Evolutionary conservation across 2,888 invertebrate species (phyloP).

Genomic region (Byasa hedistus): DNA sequence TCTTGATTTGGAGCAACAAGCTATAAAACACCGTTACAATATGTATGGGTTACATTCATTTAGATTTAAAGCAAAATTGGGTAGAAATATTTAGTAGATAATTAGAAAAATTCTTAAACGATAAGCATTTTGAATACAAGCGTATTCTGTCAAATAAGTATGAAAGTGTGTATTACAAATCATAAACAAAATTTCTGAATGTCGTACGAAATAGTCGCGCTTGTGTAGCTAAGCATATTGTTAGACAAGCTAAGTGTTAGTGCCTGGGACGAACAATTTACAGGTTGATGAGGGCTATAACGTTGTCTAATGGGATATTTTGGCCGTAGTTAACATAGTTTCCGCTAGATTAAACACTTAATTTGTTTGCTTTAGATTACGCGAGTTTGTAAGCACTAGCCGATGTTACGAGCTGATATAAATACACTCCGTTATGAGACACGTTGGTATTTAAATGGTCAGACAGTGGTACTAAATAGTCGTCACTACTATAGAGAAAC

Average conservation of each 20-base stretch:
- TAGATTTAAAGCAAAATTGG: too few species aligned
- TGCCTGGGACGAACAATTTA: conserved; percentile 29
- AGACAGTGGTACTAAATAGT: background rate
- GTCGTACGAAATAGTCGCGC: background rate
- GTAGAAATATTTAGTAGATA: too few species aligned
- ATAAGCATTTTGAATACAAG: too few species aligned
- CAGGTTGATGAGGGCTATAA: conserved; percentile 31
- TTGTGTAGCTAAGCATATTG: conserved; percentile 5
- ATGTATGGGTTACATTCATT: too few species aligned
- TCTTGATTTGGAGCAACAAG: too few species aligned
- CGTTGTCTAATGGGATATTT: conserved; percentile 30
- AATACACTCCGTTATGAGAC: conserved; percentile 14
- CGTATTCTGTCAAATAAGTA: too few species aligned
- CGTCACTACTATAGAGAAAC: background rate
- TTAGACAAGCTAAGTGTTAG: conserved; percentile 20
- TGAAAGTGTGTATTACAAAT: background rate
- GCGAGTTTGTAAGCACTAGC: conserved; percentile 13
- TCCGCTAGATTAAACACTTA: conserved; percentile 31
- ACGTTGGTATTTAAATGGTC: conserved; percentile 11
- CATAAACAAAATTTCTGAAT: background rate
- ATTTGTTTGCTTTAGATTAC: conserved; percentile 29
- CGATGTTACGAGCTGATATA: conserved; percentile 4
- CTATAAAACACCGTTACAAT: too few species aligned
- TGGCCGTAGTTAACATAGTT: conserved; percentile 31
- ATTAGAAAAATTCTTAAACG: too few species aligned